Conservation (phyloP, 1,140 invertebrate species). For the Drosophila ficusphila region DNA sequence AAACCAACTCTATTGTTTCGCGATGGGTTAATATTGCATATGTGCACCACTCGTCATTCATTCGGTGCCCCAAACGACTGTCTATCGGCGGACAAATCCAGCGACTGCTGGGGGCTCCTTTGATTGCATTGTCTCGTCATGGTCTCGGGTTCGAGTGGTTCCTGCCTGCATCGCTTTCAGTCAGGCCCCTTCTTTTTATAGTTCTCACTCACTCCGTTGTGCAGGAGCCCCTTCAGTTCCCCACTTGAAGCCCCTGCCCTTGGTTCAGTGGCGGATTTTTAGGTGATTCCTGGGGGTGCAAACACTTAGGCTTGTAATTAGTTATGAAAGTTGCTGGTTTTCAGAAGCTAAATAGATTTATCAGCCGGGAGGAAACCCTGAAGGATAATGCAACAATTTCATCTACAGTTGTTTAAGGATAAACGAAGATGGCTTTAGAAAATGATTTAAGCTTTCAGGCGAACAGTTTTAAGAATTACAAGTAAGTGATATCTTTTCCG, state of each 20-base stretch:
- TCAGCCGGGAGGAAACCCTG: too few relatives aligned
- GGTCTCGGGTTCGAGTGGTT: constrained; percentile 79
- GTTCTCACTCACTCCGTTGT: constrained; percentile 26
- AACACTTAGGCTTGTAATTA: too few relatives aligned
- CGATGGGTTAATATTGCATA: constrained; percentile 77
- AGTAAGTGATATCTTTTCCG: too few relatives aligned
- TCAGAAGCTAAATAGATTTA: too few relatives aligned
- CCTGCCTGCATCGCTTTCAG: constrained; percentile 54
- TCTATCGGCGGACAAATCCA: constrained; percentile 3
- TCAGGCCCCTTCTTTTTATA: constrained; percentile 15
- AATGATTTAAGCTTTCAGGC: too few relatives aligned
- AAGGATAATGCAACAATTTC: too few relatives aligned
- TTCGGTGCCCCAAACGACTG: constrained; percentile 54
- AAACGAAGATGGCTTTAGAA: too few relatives aligned
- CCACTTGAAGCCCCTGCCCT: constrained; percentile 24
- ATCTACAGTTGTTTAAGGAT: too few relatives aligned
- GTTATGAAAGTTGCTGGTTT: too few relatives aligned
- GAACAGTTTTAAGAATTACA: too few relatives aligned
- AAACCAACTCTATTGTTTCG: constrained; percentile 5
- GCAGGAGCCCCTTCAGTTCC: constrained; percentile 3
- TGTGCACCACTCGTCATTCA: constrained; percentile 69
- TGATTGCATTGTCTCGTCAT: constrained; percentile 82
- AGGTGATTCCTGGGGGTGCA: constrained; percentile 48
- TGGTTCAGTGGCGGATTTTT: constrained; percentile 47
- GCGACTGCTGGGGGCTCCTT: constrained; percentile 57